Base-by-base conservation (phyloP, 2,888 invertebrate species). In the Platycheirus rosarum region DNA sequence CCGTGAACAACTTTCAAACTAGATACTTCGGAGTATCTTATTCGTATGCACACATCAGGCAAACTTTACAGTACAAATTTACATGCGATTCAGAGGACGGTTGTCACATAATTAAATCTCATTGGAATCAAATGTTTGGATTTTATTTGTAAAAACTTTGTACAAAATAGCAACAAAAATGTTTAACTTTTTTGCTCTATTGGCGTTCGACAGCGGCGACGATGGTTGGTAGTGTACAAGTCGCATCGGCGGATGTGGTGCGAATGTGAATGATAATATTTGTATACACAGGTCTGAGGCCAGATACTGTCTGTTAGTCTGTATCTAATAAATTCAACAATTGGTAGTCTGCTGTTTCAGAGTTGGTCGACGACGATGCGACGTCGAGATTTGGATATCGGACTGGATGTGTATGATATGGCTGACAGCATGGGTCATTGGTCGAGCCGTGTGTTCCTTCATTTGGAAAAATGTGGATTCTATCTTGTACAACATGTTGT, bases 21-120 rank as follows among this genome's bases (percentile, higher is more conserved):
- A 63, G 35, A 60, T 69, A 65, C 44, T 55, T 18, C 14, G 18
- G 44, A 57, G 44, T 57, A 37, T 55, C n/a, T 18, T 7, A 66
- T 26, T 29, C n/a, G n/a, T 49, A 44, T 18, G 35, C 20, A 40
- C 40, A 8, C 26, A 23, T 7, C 13, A 51, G 1, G 4, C 29
- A 16, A 14, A 42, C 23, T 1, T 35, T 32, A 55, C 20, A 18
- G 35, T 55, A 60, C 46, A 70, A 60, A 80, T 74, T 32, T 46
- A 73, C 57, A 74, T 84, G 78, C 69, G 71, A 57, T 69, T 65
- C 77, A 44, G 65, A 46, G 77, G 69, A 77, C 84, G 63, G 78
- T 69, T 84, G 77, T 78, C 77, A 78, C 84, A 84, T 84, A 73
- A 84, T 84, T 84, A 84, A 84, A 84, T 77, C 84, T 63, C 78